Evolutionary conservation across 2,888 invertebrate genomes (phyloP).

Genomic region (Leptopilina syphax): DNA sequence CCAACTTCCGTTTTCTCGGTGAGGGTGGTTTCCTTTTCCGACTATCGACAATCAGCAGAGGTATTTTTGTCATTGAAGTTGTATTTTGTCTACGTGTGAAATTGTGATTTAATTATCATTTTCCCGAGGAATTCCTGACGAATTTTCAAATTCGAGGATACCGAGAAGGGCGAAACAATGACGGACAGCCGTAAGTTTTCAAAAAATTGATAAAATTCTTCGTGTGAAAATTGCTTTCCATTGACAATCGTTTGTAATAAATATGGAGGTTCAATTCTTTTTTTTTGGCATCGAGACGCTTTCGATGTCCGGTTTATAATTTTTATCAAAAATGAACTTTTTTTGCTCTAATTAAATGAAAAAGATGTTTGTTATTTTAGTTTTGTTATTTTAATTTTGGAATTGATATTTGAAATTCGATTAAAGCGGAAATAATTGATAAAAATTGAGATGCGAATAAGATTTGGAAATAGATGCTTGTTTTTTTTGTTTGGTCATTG

Average conservation of each 20-base stretch:
- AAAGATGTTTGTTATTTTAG: too few species aligned
- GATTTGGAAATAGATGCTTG: not conserved
- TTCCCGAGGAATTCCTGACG: not conserved
- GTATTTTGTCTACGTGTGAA: not conserved
- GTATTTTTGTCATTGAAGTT: not conserved
- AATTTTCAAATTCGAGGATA: slow-evolving; percentile 17
- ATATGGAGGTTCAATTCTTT: slow-evolving; percentile 10
- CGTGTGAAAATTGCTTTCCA: slow-evolving; percentile 18
- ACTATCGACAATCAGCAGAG: not conserved
- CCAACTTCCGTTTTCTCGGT: not conserved
- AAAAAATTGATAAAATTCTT: not conserved
- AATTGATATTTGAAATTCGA: too few species aligned
- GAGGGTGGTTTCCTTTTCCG: slow-evolving; percentile 31
- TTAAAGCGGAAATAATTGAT: too few species aligned
- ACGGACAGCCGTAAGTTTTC: slow-evolving; percentile 73
- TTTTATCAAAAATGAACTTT: too few species aligned
- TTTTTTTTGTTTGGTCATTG: not conserved
- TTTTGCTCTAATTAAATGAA: too few species aligned
- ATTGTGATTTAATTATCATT: not conserved
- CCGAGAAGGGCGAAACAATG: slow-evolving; percentile 62
- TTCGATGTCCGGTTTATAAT: not conserved
- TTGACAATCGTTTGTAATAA: slow-evolving; percentile 17
- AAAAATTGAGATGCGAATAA: too few species aligned
- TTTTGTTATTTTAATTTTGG: too few species aligned
- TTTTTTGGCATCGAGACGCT: slow-evolving; percentile 14